Percentiles rank a stretch among this genome's conserved stretches.
These are phyloP conservation scores for Turdus rufiventris DNA, from an alignment of 2,113 vertebrate species.

Conservation along the genomic window DNA sequence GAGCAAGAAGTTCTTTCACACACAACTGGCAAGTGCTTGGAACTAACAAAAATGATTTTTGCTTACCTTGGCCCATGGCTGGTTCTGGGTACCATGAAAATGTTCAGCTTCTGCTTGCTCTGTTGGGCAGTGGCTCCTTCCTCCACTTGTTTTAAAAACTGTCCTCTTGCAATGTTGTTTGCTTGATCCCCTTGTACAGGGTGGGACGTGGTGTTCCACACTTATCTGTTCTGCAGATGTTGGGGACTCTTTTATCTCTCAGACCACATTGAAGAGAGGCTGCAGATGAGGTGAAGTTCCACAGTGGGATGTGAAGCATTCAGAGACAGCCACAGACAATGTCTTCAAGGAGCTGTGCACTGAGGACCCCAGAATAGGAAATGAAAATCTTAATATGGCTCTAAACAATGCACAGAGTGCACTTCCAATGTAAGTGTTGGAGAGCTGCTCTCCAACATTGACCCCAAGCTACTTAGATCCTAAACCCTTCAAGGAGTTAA, in stretches of 20 bases:
- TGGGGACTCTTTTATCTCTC: constrained; percentile 27
- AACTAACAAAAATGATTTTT: background rate
- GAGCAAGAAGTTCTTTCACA: background rate
- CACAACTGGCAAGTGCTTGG: background rate
- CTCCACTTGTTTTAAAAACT: background rate
- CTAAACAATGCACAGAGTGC: background rate
- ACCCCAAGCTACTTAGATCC: background rate
- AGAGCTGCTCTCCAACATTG: background rate
- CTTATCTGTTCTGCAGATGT: constrained; percentile 39
- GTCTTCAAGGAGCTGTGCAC: background rate
- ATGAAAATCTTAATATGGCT: background rate
- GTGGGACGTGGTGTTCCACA: background rate
- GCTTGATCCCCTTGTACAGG: background rate
- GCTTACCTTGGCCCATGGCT: constrained; percentile 63
- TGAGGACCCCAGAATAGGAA: background rate
- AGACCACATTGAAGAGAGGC: background rate
- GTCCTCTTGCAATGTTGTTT: background rate
- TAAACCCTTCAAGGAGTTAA: background rate
- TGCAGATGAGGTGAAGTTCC: background rate
- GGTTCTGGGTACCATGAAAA: background rate
- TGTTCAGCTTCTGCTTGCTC: background rate
- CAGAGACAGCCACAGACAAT: background rate
- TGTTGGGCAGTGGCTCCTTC: background rate
- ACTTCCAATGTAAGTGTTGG: background rate
- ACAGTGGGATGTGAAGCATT: fast-evolving